These are phyloP conservation scores for Zapornia atra DNA, from an alignment of 2,113 vertebrate genomes.

Conservation along the genomic window DNA sequence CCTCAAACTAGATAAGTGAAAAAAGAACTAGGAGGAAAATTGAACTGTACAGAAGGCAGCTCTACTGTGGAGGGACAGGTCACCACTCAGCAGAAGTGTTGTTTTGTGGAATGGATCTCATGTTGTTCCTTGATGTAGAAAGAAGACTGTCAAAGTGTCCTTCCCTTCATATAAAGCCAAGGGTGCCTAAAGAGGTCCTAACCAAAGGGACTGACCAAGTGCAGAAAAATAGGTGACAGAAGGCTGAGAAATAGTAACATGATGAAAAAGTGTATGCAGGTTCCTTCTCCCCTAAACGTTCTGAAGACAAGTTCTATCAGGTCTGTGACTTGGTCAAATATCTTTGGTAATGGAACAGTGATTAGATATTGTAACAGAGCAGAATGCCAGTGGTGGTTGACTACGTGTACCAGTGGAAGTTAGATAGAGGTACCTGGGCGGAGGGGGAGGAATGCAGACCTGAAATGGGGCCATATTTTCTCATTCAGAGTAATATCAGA, in stretches of 20 bases:
- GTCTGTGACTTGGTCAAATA: not conserved
- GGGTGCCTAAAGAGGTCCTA: not conserved
- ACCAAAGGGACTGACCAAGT: not conserved
- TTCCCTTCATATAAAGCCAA: not conserved
- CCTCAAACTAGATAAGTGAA: not conserved
- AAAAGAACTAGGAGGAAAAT: not conserved
- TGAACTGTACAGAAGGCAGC: not conserved
- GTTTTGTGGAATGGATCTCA: rapidly evolving
- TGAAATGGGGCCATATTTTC: not conserved
- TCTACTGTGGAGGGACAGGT: not conserved
- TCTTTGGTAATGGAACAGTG: not conserved
- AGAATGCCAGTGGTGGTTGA: not conserved
- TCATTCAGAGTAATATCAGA: not conserved
- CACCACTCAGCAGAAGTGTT: not conserved
- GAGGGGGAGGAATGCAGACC: not conserved
- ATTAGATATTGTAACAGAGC: not conserved
- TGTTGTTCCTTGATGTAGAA: not conserved
- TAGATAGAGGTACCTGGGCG: not conserved
- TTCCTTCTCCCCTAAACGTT: not conserved
- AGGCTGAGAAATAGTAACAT: not conserved
- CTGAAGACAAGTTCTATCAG: not conserved
- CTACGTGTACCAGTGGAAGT: not conserved
- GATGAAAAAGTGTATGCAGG: not conserved
- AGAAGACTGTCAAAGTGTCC: not conserved
- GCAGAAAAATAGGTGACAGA: not conserved